Percentiles rank a stretch among this genome's conserved stretches.
phyloP scores from a whole-genome alignment of 2,888 invertebrate species.

The Limnephilus marmoratus region DNA sequence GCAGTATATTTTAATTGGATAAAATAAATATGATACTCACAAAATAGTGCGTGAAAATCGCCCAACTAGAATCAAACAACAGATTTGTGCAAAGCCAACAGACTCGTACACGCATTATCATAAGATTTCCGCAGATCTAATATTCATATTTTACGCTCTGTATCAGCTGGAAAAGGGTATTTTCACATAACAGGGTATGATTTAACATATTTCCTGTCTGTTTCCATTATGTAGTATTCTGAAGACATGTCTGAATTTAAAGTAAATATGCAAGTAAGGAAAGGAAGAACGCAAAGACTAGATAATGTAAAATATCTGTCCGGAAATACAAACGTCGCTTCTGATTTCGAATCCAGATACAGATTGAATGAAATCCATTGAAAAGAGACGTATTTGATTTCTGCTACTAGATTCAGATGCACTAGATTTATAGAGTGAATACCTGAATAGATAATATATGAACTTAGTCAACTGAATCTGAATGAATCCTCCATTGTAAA shows the following conservation, averaged over 20 bases:
- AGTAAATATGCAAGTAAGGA: background rate
- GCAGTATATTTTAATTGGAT: background rate
- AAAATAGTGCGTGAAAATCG: background rate
- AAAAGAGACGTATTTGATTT: background rate
- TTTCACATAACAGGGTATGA: background rate
- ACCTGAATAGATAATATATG: background rate
- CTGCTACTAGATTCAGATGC: background rate
- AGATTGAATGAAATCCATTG: background rate
- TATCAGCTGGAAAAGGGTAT: background rate
- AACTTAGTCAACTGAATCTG: background rate
- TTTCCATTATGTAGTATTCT: background rate
- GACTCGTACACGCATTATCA: background rate
- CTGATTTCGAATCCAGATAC: background rate
- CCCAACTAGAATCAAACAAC: background rate
- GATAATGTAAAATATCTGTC: background rate
- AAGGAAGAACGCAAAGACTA: background rate
- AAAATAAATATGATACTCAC: background rate
- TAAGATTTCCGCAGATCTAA: background rate
- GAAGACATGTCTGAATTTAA: background rate
- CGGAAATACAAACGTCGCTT: background rate
- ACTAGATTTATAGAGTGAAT: background rate
- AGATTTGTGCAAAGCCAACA: background rate
- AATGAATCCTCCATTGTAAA: background rate
- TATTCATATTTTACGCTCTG: background rate
- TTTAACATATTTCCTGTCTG: background rate